Evolutionary conservation across 2,113 vertebrate genomes (phyloP), one percentile per base, ranked within the genome.

Genomic region (Phylloscopus trochiloides): DNA sequence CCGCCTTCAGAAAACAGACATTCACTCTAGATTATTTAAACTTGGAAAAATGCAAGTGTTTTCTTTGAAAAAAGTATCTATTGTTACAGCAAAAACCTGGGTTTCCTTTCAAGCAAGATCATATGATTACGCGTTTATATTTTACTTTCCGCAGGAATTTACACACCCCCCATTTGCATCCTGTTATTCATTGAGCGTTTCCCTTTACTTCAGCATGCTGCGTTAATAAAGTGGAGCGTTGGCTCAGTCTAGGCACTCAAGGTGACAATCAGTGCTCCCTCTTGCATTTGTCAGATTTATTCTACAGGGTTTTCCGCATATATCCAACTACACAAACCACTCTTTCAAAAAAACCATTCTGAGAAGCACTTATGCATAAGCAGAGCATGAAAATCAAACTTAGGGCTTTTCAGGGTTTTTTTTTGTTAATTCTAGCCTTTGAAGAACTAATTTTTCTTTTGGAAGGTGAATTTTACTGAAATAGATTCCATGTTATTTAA

Each of bases 141-240:
- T 98, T 97, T 98, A 97, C 98, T 98, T 98, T 98, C 98, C 98
- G 97, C 98, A 98, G 98, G 98, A 98, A 98, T 98, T 97, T 79
- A 94, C 98, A 98, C 98, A 96, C 98, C 92, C 98, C 98, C 97
- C 93, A 94, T 98, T 98, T 97, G 97, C 97, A 98, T 99, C 98
- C 98, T 99, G 98, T 98, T 98, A 98, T 98, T 98, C 98, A 98
- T 94, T 97, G 58, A 85, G 96, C n/a, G 91, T 94, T 98, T 98
- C 98, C 97, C 98, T 96, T 97, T 32, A 66, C 94, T 97, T 96
- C 77, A 59, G 95, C 92, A 74, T 75, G 96, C 94, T 75, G 85
- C 3, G 57, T 97, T 96, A 97, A 97, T 79, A 79, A 92, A 70
- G 87, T 94, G 45, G 84, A 87, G 61, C 85, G 10, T 9, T 85